A percentile compares a stretch with the other conserved stretches of the same genome.
Conservation (phyloP, 2,797 vertebrate genomes). For the Tapirus indicus region DNA sequence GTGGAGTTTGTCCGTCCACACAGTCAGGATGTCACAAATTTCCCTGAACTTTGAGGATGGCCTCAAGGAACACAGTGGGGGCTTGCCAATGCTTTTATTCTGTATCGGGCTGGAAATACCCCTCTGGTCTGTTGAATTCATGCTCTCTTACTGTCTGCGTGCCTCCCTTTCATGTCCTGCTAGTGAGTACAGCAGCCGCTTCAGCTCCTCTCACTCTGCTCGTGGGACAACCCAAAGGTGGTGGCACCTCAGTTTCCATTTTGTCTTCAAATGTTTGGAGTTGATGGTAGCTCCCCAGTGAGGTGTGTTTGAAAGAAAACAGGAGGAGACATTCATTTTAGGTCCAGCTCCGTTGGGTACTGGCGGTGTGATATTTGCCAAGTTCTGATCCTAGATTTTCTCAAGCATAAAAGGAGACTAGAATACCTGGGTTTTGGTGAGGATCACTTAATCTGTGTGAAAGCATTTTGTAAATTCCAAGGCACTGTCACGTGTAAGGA, state of each 20-base stretch:
- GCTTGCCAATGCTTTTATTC: not conserved
- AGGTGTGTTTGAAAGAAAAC: not conserved
- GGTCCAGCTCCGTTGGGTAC: not conserved
- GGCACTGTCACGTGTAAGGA: not conserved
- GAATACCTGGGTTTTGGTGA: not conserved
- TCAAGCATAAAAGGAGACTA: not conserved
- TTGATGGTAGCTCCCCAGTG: not conserved
- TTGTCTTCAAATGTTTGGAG: not conserved
- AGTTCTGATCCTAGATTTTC: not conserved
- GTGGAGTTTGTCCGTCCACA: not conserved
- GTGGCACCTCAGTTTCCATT: fast-evolving
- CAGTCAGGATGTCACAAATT: not conserved
- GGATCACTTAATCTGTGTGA: not conserved
- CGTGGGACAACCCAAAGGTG: not conserved
- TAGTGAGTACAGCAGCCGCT: not conserved
- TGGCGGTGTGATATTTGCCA: not conserved
- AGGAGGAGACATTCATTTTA: not conserved
- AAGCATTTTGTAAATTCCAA: not conserved
- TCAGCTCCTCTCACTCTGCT: not conserved
- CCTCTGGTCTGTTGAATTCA: fast-evolving
- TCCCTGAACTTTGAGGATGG: not conserved
- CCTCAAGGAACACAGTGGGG: not conserved
- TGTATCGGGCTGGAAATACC: not conserved
- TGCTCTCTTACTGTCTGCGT: not conserved
- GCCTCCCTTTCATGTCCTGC: not conserved